phyloP scores from a whole-genome alignment of 2,888 invertebrate genomes.

The Drosophila mayaguana region DNA sequence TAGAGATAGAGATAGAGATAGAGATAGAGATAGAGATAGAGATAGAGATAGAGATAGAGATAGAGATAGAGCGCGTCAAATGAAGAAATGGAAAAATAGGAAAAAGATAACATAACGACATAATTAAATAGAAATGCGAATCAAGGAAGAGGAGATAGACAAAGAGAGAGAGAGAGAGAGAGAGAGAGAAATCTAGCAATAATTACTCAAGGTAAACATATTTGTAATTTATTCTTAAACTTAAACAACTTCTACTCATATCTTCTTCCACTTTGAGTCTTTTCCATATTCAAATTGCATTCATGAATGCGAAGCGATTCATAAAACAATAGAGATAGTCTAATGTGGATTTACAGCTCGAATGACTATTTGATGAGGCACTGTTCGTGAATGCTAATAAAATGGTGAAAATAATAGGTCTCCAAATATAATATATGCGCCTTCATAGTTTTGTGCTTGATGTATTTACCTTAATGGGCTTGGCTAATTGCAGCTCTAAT shows the following conservation, averaged over 20 bases:
- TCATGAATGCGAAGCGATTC: background rate
- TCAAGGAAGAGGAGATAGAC: too few relatives aligned
- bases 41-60: rapidly evolving
- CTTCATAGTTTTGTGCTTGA: background rate
- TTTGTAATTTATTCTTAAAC: background rate
- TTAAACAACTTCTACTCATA: background rate
- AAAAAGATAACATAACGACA: too few relatives aligned
- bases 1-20: background rate
- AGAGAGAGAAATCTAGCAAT: background rate
- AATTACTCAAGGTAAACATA: background rate
- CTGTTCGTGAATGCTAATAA: conserved; percentile 1
- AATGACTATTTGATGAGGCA: background rate
- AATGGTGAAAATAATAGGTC: background rate
- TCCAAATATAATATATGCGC: background rate
- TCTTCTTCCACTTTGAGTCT: background rate
- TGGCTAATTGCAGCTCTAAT: conserved; percentile 62
- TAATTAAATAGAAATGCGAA: background rate
- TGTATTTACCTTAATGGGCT: conserved; percentile 35
- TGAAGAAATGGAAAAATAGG: too few relatives aligned
- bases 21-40: background rate
- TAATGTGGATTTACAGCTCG: background rate
- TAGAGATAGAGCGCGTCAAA: background rate
- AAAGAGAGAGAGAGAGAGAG: background rate
- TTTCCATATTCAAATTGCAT: too few relatives aligned
- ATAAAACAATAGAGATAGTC: background rate